These are phyloP conservation scores for Thamnophis elegans DNA, from an alignment of 2,797 vertebrate species.

Conservation along the genomic window DNA sequence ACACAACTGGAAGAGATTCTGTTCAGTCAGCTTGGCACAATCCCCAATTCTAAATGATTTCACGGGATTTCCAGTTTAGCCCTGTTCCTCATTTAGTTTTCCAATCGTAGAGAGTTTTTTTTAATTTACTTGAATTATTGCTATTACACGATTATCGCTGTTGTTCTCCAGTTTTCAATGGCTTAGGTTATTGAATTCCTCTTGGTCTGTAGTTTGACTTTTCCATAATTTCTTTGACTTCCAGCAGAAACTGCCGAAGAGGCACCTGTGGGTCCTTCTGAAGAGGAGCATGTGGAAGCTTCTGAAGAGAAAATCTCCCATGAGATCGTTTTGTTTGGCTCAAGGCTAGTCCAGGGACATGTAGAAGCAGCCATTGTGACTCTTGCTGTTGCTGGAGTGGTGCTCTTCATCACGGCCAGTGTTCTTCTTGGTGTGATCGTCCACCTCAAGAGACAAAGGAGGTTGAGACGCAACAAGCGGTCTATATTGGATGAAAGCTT, in stretches of 20 bases:
- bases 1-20: neutral
- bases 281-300: neutral
- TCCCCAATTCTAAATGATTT: neutral
- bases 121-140: neutral
- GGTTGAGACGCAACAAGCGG: slow-evolving; percentile 68
- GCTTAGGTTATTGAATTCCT: neutral
- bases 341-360: slow-evolving; percentile 49
- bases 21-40: neutral
- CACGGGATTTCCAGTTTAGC: neutral
- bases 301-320: slow-evolving; percentile 25
- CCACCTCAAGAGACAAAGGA: slow-evolving; percentile 62
- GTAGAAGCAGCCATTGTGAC: slow-evolving; percentile 54
- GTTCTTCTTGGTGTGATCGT: slow-evolving; percentile 62
- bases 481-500: slow-evolving; percentile 76
- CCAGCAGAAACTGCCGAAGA: slow-evolving; percentile 25
- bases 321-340: slow-evolving; percentile 66
- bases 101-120: neutral
- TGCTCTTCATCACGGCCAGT: slow-evolving; percentile 60
- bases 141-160: neutral
- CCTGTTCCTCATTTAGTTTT: neutral
- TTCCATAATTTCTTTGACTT: slow-evolving; percentile 11
- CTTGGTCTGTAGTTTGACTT: neutral
- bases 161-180: neutral
- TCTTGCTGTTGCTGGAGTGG: slow-evolving; percentile 48
- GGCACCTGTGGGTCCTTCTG: neutral